Conservation (phyloP, 2,888 invertebrate species). For the Theretra japonica region DNA sequence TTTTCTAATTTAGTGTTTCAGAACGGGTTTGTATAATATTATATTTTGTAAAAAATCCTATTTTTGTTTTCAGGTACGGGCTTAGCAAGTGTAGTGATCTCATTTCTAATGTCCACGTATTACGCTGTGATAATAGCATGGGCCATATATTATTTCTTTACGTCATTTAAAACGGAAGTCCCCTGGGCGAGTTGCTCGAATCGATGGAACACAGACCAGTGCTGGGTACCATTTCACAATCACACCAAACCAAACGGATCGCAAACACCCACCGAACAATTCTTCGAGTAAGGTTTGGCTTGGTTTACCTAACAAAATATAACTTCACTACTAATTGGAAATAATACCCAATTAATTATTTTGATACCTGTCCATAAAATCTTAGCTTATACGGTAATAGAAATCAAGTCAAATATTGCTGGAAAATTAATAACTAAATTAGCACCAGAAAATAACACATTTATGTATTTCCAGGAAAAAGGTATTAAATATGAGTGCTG, state of each 20-base stretch:
- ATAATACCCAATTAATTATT: neutral
- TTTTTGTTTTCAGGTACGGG: conserved; percentile 89
- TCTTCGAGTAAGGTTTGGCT: conserved; percentile 91
- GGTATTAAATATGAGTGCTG: conserved; percentile 92
- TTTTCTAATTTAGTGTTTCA: conserved; percentile 3
- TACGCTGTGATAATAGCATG: conserved; percentile 98
- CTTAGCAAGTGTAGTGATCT: conserved; percentile 96
- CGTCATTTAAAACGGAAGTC: conserved; percentile 93
- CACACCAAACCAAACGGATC: conserved; percentile 88
- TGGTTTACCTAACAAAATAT: conserved; percentile 30
- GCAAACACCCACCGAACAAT: conserved; percentile 95
- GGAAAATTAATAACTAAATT: conserved; percentile 7
- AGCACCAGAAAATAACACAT: conserved; percentile 23
- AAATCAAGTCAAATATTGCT: conserved; percentile 30
- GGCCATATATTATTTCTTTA: conserved; percentile 96
- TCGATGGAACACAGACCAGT: conserved; percentile 93
- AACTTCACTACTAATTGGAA: neutral
- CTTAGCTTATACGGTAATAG: neutral
- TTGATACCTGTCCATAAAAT: neutral
- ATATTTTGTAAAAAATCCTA: neutral
- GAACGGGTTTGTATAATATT: neutral
- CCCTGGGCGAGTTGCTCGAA: conserved; percentile 96
- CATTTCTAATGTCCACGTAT: conserved; percentile 97
- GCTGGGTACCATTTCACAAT: conserved; percentile 91
- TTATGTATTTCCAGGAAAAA: conserved; percentile 88